Base-by-base conservation (phyloP, 1,140 invertebrate genomes). In the Drosophila mojavensis region DNA sequence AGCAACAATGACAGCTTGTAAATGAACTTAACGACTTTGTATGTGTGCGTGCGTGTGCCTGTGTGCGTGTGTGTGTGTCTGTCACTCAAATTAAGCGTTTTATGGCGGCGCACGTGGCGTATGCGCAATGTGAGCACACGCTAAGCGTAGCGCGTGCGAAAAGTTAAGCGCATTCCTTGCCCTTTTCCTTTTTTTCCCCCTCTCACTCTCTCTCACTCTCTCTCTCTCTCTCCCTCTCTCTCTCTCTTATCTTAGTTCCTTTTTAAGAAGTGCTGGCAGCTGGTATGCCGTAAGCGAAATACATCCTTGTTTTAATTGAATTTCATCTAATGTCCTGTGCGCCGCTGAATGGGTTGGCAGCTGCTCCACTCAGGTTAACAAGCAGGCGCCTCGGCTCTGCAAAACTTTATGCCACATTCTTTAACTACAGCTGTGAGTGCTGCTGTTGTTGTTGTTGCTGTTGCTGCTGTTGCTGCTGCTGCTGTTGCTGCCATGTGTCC, bases 301-400 rank as follows among this genome's bases (percentile, higher is more conserved):
- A 88, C 88, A 86, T 86, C 79, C 82, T 88, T 83, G 72, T 86
- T 88, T 86, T 86, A 86, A 86, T 86, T 86, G 83, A 86, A 86
- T 86, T 86, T 86, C 83, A 53, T 77, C 83, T 88, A 86, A 88
- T 86, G 83, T 78, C 72, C 66, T 61, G 67, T 68, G 63, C 33
- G 26, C 20, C 10, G 47, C 53, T 33, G 28, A 54, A 54, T 15
- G 43, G 30, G 51, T 39, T 50, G 24, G 41, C 48, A 60, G 75
- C 79, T 67, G 56, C 50, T 60, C 55, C 41, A 54, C 81, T 79
- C 79, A 86, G 79, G 79, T 88, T 86, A 86, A 86, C 83, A 86
- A 86, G 83, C 83, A 88, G 88, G 83, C 76, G 72, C 61, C 58
- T 11, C 15, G 51, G 53, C 43, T 58, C 60, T 30, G 33, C 5